Percentiles rank a stretch among this genome's conserved stretches.
Evolutionary conservation across 1,140 invertebrate species (phyloP).

Genomic region (Asbolus verrucosus): DNA sequence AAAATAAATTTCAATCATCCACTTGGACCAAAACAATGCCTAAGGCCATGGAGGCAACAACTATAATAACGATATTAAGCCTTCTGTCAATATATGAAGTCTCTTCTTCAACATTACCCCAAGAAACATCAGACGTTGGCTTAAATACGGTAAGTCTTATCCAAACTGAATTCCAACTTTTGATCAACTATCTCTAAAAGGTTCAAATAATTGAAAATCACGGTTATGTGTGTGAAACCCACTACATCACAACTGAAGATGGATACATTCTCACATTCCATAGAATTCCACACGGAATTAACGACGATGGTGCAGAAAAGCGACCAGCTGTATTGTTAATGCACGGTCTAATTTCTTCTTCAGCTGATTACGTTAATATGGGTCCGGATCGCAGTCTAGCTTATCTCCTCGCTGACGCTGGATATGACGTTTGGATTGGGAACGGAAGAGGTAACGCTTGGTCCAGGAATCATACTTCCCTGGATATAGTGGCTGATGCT

Average conservation of each 20-base stretch:
- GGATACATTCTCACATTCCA: conserved; percentile 78
- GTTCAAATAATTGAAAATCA: conserved; percentile 63
- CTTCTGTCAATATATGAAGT: no score
- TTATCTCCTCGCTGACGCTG: conserved; percentile 51
- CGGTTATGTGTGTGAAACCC: conserved; percentile 74
- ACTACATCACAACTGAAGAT: conserved; percentile 75
- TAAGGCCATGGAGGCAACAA: no score
- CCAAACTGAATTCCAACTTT: neutral
- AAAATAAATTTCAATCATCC: no score
- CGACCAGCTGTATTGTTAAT: conserved; percentile 69
- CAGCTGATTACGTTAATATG: conserved; percentile 74
- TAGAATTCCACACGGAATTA: conserved; percentile 70
- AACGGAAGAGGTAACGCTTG: conserved; percentile 77
- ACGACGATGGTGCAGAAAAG: neutral
- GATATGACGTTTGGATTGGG: conserved; percentile 70
- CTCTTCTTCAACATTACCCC: neutral
- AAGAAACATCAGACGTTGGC: no score
- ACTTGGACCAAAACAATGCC: no score
- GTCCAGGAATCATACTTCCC: conserved; percentile 70
- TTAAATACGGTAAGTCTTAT: no score
- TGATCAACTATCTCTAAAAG: neutral
- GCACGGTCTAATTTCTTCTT: conserved; percentile 76
- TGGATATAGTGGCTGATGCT: conserved; percentile 67
- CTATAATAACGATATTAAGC: no score
- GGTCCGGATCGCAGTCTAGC: conserved; percentile 70